Percentiles rank a stretch among this genome's conserved stretches.
Conservation (phyloP, 2,113 vertebrate species). For the Stegastes partitus region DNA sequence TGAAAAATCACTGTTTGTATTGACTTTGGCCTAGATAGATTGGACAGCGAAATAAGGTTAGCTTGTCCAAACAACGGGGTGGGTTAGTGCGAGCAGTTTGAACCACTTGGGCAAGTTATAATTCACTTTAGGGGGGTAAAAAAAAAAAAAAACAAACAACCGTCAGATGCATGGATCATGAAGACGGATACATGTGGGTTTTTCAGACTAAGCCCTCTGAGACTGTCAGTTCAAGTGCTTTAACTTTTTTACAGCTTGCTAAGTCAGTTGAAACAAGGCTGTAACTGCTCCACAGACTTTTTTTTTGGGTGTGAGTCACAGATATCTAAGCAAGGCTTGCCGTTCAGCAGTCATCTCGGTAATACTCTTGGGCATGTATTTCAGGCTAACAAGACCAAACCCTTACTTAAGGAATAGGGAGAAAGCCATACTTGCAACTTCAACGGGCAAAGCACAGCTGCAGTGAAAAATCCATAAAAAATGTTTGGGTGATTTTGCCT, state of each 20-base stretch:
- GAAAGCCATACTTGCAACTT: no score
- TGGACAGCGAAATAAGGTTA: conserved; percentile 54
- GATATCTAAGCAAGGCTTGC: no score
- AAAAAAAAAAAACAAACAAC: neutral
- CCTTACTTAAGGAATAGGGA: no score
- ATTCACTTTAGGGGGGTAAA: neutral
- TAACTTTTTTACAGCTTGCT: neutral
- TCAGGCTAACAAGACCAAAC: no score
- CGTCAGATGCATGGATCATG: neutral
- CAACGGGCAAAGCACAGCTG: no score
- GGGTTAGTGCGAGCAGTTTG: conserved; percentile 15
- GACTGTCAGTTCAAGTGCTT: neutral
- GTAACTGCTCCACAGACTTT: neutral
- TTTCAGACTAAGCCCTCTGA: conserved; percentile 3
- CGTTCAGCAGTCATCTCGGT: no score
- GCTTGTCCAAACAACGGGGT: conserved; percentile 34
- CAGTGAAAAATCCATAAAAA: no score
- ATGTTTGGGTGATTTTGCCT: no score
- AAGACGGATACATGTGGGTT: conserved; percentile 20
- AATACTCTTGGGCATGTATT: no score
- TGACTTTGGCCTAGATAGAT: conserved; percentile 57
- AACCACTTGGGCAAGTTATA: conserved; percentile 7
- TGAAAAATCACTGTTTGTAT: conserved; percentile 71
- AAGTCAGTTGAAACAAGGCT: neutral
- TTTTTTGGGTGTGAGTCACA: no score